Base-by-base conservation (phyloP, 2,888 invertebrate genomes). In the Clivina fossor region DNA sequence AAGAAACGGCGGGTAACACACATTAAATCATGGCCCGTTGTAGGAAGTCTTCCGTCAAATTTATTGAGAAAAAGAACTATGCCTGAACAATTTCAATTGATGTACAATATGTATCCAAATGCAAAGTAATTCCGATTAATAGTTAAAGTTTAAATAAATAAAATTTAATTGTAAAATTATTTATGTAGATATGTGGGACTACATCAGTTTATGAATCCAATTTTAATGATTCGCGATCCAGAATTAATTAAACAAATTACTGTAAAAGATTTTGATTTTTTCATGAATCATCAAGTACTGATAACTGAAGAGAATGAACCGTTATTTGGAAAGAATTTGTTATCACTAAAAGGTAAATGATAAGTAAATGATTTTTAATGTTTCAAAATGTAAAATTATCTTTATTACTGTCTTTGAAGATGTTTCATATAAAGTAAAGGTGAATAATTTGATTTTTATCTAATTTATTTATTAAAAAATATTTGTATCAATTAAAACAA, bases 251-350 rank as follows among this genome's bases (percentile, higher is more conserved):
- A 55, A 32, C 26, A 40, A 18, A 18, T 55, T 19, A 55, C 55
- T 13, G 55, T 55, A 3, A 55, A 55, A 28, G 47, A 55, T 55
- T 55, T 55, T 30, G 55, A 55, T 24, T 24, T 20, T 24, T 55
- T 55, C 22, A 22, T 55, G 47, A 55, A 55, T 20, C 55, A 55
- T 40, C 26, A 15, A 15, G 38, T 30, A 3, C 5, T 47, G 9
- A 30, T 55, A 9, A 38, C 47, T 7, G 47, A 46, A 55, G 55
- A 55, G 15, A 47, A 19, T 38, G 55, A 55, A 13, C 55, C 55
- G 5, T 9, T 55, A 3, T 47, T 55, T 30, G 55, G 55, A 30
- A 55, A 47, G 20, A 55, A 47, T 30, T 30, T 55, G n/a, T 7
- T 55, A 3, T 46, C 55, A 16, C 16, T 55, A 4, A 38, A 53